A percentile compares a stretch with the other conserved stretches of the same genome.
Evolutionary conservation across 1,140 invertebrate genomes (phyloP).

Genomic region (Drosophila fuyamai): DNA sequence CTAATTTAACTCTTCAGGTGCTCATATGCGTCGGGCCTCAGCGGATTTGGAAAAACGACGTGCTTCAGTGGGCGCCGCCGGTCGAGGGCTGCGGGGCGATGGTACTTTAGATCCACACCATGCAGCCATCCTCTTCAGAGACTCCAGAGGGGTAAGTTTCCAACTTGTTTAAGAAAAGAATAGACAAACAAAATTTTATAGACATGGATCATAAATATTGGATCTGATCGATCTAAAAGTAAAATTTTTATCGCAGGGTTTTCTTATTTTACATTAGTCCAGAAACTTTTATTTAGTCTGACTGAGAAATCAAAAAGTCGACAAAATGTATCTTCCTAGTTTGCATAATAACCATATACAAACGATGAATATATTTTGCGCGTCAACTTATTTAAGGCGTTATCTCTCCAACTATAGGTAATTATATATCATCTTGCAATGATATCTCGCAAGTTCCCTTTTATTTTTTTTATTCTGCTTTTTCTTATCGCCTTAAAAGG

Average conservation of each 20-base stretch:
- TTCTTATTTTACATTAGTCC: no score
- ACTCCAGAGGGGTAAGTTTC: constrained; percentile 93
- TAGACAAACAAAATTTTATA: no score
- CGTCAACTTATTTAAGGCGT: background rate
- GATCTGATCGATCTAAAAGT: no score
- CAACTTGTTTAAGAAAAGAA: background rate
- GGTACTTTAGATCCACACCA: constrained; percentile 91
- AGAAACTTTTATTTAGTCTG: background rate
- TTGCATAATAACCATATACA: background rate
- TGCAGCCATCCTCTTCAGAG: constrained; percentile 94
- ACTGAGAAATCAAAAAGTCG: background rate
- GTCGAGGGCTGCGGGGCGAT: constrained; percentile 81
- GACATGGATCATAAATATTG: no score
- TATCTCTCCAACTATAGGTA: background rate
- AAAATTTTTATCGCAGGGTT: no score
- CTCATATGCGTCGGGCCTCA: constrained; percentile 89
- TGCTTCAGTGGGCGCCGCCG: constrained; percentile 89
- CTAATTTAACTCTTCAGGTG: constrained; percentile 86
- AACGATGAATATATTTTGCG: no score
- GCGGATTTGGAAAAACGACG: constrained; percentile 91
- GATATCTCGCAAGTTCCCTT: background rate
- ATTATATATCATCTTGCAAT: background rate
- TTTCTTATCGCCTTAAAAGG: constrained; percentile 1
- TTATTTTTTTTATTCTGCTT: background rate
- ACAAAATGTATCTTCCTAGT: constrained; percentile 2